Conservation (phyloP, 2,797 vertebrate genomes). For the Chelonia mydas region DNA sequence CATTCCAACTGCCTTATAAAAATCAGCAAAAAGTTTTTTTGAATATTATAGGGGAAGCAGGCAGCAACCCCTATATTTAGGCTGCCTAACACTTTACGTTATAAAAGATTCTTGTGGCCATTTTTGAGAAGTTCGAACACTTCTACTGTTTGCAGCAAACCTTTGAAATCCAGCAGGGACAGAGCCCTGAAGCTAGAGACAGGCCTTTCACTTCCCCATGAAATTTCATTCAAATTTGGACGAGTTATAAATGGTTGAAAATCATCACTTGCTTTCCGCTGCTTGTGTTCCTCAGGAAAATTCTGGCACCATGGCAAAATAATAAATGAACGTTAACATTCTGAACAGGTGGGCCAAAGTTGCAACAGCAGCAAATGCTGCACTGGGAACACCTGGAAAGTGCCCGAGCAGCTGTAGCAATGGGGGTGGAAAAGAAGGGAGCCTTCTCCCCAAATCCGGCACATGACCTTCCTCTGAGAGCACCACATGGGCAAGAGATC, state of each 20-base stretch:
- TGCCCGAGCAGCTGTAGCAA: background rate
- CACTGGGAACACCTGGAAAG: background rate
- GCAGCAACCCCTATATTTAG: background rate
- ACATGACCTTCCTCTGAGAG: background rate
- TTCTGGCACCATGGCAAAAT: background rate
- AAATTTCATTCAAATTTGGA: slow-evolving; percentile 39
- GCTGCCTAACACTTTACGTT: background rate
- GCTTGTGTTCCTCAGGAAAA: background rate
- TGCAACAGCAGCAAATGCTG: background rate
- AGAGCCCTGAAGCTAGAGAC: background rate
- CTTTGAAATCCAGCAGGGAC: background rate
- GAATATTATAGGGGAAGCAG: slow-evolving; percentile 6
- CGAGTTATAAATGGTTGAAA: slow-evolving; percentile 30
- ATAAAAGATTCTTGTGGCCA: background rate
- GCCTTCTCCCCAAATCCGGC: background rate
- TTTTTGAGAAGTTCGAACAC: background rate
- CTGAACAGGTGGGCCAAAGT: background rate
- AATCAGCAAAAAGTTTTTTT: background rate
- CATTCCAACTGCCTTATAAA: background rate
- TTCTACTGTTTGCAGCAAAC: slow-evolving; percentile 24
- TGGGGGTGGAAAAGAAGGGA: background rate
- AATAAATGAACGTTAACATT: background rate
- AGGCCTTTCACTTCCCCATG: slow-evolving; percentile 44
- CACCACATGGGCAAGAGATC: background rate
- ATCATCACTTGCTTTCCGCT: background rate